phyloP scores from a whole-genome alignment of 2,797 vertebrate species.

The Heliangelus exortis region DNA sequence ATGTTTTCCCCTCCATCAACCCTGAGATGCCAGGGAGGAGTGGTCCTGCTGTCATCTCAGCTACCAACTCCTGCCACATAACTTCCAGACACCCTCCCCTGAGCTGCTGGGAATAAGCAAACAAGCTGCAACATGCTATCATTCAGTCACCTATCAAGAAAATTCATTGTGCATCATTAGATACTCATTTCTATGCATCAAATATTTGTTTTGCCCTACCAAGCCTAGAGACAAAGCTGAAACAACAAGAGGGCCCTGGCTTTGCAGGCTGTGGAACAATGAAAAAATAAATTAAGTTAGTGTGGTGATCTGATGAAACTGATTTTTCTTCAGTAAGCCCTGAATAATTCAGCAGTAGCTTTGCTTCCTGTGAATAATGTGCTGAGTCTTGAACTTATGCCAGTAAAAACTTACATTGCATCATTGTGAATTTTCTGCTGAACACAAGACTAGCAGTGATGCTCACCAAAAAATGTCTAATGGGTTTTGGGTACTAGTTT shows the following conservation, averaged over 20 bases:
- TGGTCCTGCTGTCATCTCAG: background rate
- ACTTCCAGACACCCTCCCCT: background rate
- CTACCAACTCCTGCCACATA: background rate
- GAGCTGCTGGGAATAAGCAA: background rate
- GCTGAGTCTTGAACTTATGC: background rate
- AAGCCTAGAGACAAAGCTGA: background rate
- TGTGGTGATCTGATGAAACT: background rate
- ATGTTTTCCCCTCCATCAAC: background rate
- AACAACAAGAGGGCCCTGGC: background rate
- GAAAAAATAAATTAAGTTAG: background rate
- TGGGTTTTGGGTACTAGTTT: background rate
- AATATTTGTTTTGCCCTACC: background rate
- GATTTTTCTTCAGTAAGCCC: background rate
- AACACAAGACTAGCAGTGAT: background rate
- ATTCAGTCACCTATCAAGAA: background rate
- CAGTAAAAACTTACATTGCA: background rate
- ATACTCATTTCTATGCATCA: background rate
- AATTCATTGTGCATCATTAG: background rate
- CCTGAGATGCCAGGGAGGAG: background rate
- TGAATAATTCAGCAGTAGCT: conserved; percentile 23
- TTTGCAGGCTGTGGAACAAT: background rate
- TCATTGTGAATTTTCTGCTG: background rate
- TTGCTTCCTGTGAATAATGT: background rate
- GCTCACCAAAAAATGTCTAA: background rate
- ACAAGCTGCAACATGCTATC: background rate